Base-by-base conservation (phyloP, 2,797 vertebrate species). In the Hoplostethus mediterraneus region DNA sequence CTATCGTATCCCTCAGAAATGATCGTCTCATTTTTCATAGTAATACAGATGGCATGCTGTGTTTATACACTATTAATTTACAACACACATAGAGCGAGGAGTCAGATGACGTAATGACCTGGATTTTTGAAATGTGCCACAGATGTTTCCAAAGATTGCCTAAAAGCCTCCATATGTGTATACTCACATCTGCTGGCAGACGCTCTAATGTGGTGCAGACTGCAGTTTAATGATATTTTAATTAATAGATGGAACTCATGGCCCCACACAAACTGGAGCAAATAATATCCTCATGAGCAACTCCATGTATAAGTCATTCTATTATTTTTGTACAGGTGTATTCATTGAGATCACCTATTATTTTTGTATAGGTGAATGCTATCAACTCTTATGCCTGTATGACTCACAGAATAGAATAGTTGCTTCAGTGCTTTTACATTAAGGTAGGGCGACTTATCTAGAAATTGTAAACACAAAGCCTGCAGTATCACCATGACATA, bases 141-240 rank as follows among this genome's bases (percentile, higher is more conserved):
- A 87, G 77, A 83, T 89, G 85, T 83, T 85, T 73, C 12, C 33
- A 67, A 68, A 74, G 30, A 71, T 66, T 64, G 61, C 68, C 73
- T 71, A 67, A 79, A 83, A 64, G 30, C 10, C 33, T 47, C 75
- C 77, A 83, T 77, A 74, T 90, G 83, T 67, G 62, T 57, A 42
- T 33, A 47, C 40, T 62, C 44, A 47, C 44, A 59, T 47, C 30
- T 49, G 51, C 56, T 64, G 44, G 28, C n/a, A 58, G 49, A 48
- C 59, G 3, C 38, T 53, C 12, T 64, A 42, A 73, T 17, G 75
- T 49, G 53, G 38, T 61, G 42, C 61, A 25, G 30, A 67, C 36
- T 65, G 59, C n/a, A 25, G 54, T 44, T 70, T 47, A 48, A 31
- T 44, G 7, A 8, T 40, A 40, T 71, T 61, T 28, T 60, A 58